Evolutionary conservation across 2,113 vertebrate genomes (phyloP), one percentile per base, ranked within the genome.

Genomic region (Mesoclemmys tuberculata): DNA sequence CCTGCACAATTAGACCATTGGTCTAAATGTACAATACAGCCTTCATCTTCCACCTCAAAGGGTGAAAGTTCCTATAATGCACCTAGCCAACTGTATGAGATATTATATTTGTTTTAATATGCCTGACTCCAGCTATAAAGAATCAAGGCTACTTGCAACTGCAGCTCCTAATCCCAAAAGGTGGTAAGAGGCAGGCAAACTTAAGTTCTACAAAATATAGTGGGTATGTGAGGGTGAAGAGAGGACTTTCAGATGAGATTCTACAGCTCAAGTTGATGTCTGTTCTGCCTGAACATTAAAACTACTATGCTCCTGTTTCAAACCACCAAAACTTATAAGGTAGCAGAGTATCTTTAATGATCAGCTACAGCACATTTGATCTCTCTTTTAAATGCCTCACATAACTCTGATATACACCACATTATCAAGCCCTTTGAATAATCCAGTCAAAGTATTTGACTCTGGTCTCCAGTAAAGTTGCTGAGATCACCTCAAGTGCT

Each of bases 21-120:
- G 81, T 93, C 51, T 94, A 78, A 96, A 93, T 93, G 92, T 93
- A 49, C 55, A 78, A 12, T 84, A 94, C 71, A 41, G 71, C 71
- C 38, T 24, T 41, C 38, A 74, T 38, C 12, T 75, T 24, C 26
- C 5, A 38, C 41, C 64, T 68, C 5, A 27, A 44, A 27, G 11
- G 38, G 24, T 44, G 74, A 75, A 7, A 27, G 35, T 75, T 44
- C 74, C 74, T 46, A 75, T 46, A 75, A 44, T 7, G 24, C 46
- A 75, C 41, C 41, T 75, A 44, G 24, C 41, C 41, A 75, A 75
- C 41, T 46, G 2, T 75, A 7, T 75, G 38, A 75, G 71, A 75
- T 44, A 13, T 4, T 27, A 41, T 24, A 10, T 74, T 71, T 75
- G 5, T 41, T 74, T 68, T 68, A 68, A n/a, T 68, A 68, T 68